phyloP scores from a whole-genome alignment of 2,888 invertebrate genomes.

The Anoplius nigerrimus region DNA sequence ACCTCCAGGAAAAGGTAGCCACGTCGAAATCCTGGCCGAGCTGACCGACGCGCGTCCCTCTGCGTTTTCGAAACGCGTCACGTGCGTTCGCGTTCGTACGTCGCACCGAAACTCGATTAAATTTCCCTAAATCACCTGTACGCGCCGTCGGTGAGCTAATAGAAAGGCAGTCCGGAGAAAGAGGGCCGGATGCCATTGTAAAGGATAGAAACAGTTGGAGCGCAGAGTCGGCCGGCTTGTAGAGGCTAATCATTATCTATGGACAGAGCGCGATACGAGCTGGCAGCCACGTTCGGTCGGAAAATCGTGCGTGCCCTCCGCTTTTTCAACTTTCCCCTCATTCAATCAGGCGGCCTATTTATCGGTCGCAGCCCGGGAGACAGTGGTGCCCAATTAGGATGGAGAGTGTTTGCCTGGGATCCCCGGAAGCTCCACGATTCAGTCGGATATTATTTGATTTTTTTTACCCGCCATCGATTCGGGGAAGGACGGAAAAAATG shows the following conservation, averaged over 20 bases:
- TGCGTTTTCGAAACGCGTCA: too few relatives aligned
- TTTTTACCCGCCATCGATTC: too few relatives aligned
- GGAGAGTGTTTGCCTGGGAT: too few relatives aligned
- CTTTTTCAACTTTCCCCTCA: conserved; percentile 32
- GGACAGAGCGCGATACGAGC: conserved; percentile 27
- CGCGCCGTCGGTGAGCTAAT: conserved; percentile 22
- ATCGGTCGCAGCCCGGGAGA: conserved; percentile 16
- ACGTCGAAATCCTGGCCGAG: neutral
- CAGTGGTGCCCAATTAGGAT: neutral
- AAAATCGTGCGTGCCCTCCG: conserved; percentile 39
- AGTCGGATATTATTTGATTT: too few relatives aligned
- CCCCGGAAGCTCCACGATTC: too few relatives aligned
- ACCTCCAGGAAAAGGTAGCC: neutral
- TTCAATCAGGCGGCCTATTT: conserved; percentile 43
- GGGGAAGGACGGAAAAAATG: too few relatives aligned
- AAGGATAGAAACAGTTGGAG: neutral
- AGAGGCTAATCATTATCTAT: conserved; percentile 51
- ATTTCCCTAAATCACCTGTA: conserved; percentile 37
- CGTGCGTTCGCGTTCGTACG: neutral
- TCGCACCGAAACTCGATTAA: conserved; percentile 21
- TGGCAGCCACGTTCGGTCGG: conserved; percentile 28
- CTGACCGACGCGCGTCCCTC: too few relatives aligned
- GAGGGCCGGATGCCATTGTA: neutral
- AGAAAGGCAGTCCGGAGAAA: conserved; percentile 6
- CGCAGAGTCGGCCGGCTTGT: conserved; percentile 1